Evolutionary conservation across 1,140 invertebrate genomes (phyloP), one percentile per base, ranked within the genome.

Genomic region (Listronotus bonariensis): DNA sequence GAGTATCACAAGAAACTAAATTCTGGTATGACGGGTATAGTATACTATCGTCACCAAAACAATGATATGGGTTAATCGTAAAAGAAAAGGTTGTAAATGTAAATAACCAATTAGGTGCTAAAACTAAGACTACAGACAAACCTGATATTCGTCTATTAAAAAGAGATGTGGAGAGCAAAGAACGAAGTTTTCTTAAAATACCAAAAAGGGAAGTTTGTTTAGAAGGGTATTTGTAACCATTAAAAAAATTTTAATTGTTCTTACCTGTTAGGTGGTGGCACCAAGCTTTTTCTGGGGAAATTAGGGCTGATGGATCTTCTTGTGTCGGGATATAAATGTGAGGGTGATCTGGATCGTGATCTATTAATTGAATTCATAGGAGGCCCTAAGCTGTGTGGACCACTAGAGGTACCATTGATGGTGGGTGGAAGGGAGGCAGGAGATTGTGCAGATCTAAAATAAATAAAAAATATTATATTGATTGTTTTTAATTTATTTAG

Each of bases 331-430:
- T 71, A 67, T 38, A 72, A 60, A 18, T 68, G 67, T 9, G 76
- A 76, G 6, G 77, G 77, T 11, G 77, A 78, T 56, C 74, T 72
- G 10, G 76, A 82, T 61, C 79, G 76, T 0, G 82, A 83, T 59
- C 83, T 78, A 56, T 81, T 80, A 11, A 76, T 41, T 53, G 74
- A 76, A 20, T 73, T 74, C 71, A 73, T 78, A 11, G 81, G 74
- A 26, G 74, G 75, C 53, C 78, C 80, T 40, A 78, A 58, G 41
- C 67, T 68, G 38, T 68, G 54, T 3, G 57, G 68, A 17, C 66
- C 64, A 46, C 41, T 67, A 18, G 51, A 34, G 14, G 31, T 17
- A 11, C 57, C 58, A 55, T 69, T 66, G 41, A 65, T 59, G 36
- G 64, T 66, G 17, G 64, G 64, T 12, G 64, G 64, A 10, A 66